Evolutionary conservation across 2,888 invertebrate species (phyloP), one percentile per base, ranked within the genome.

Genomic region (Quadroppia sp.): DNA sequence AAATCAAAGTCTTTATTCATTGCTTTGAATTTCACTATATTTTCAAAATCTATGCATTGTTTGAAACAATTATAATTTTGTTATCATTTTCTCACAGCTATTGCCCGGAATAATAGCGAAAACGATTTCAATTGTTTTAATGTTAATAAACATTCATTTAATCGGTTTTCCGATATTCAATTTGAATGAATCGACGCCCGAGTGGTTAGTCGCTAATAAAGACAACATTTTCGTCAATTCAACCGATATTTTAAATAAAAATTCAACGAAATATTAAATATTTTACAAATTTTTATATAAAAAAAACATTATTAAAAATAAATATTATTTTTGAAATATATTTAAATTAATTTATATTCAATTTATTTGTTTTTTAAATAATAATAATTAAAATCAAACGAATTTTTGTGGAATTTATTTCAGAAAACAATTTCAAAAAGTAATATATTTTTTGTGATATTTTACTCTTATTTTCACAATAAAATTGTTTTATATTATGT

Each of bases 81-180:
- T n/a, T n/a, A n/a, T n/a, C n/a, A n/a, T n/a, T n/a, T n/a, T n/a
- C 36, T 72, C 7, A 25, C 40, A 73, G 73, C 45, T 73, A 15
- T 48, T 73, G 15, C 73, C 73, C 1, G 73, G 73, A 25, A 20
- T 73, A 9, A 73, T 73, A 50, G 73, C 73, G 20, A 73, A 73
- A 40, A 73, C 23, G 3, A 73, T 73, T 7, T 59, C 69, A 13
- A 50, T 73, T 28, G 7, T 40, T 2, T 30, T 73, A 30, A 69
- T 73, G 69, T 36, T 59, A 30, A 2, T 73, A 17, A 73, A 73
- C 50, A 73, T 69, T 15, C 50, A 69, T 30, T 36, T 73, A 32
- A 50, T 73, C 13, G 73, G 73, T 25, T 69, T 70, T 70, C 50
- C 69, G 3, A 72, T 72, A 20, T 72, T 72, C 28, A 48, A 36